Evolutionary conservation across 2,797 vertebrate species (phyloP).

Genomic region (Dipus sagitta): DNA sequence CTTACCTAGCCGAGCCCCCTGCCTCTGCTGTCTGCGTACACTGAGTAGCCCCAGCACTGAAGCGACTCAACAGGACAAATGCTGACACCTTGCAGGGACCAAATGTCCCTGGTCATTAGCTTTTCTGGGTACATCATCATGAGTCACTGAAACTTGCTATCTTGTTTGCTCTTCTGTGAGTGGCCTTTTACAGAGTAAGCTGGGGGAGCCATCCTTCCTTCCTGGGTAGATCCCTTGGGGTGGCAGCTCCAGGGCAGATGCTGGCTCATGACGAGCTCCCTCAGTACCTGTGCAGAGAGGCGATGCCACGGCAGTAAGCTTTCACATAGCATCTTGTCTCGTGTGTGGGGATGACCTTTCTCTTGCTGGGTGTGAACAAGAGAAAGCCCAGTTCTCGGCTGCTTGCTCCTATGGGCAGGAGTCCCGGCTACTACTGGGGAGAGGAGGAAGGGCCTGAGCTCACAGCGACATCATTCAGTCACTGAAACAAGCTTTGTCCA

Average conservation of each 20-base stretch:
- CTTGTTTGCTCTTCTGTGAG: neutral
- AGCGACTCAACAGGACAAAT: neutral
- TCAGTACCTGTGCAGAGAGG: neutral
- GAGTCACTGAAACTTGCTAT: neutral
- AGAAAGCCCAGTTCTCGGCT: neutral
- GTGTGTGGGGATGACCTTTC: neutral
- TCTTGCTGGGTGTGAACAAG: neutral
- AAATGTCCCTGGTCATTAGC: neutral
- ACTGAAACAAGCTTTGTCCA: neutral
- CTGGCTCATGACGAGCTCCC: neutral
- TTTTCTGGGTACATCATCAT: neutral
- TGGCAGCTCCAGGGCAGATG: neutral
- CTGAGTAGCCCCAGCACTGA: neutral
- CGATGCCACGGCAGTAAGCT: neutral
- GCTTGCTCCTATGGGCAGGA: neutral
- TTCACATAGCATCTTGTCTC: neutral
- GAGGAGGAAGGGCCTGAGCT: neutral
- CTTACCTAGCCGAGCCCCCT: neutral
- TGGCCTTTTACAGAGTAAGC: slow-evolving; percentile 10
- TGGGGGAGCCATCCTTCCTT: neutral
- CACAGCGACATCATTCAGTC: neutral
- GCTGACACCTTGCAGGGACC: neutral
- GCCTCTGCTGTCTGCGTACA: neutral
- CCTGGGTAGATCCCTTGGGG: neutral
- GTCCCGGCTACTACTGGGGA: too few species aligned